Evolutionary conservation across 2,113 vertebrate genomes (phyloP).

Genomic region (Osmerus mordax): DNA sequence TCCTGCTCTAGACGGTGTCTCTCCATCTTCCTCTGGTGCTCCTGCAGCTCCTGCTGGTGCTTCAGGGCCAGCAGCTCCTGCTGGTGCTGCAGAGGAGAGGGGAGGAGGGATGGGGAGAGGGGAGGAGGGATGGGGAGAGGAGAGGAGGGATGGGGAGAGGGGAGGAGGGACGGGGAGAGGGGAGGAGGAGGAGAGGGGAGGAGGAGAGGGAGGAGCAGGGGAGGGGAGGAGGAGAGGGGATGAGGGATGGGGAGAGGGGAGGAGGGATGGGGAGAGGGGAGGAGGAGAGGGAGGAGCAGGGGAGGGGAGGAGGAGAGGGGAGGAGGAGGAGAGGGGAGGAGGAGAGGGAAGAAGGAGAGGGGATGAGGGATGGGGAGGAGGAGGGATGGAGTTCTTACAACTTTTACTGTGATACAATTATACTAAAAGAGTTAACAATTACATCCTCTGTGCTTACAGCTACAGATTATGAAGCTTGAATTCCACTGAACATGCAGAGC

Average conservation of each 20-base stretch:
- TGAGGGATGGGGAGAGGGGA: background rate
- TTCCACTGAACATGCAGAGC: background rate
- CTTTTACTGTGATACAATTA: too few relatives aligned
- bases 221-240: background rate
- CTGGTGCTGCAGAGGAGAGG: slow-evolving; percentile 79
- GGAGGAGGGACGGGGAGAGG: background rate
- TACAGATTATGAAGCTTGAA: too few relatives aligned
- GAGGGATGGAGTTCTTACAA: background rate
- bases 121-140: background rate
- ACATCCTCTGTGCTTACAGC: too few relatives aligned
- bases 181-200: background rate
- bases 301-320: background rate
- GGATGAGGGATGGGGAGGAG: background rate
- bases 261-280: slow-evolving; percentile 6
- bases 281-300: background rate
- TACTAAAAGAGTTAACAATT: too few relatives aligned
- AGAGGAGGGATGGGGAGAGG: too few relatives aligned
- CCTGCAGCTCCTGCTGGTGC: slow-evolving; percentile 95
- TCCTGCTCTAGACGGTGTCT: slow-evolving; percentile 92
- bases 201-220: background rate
- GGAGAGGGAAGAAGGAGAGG: background rate
- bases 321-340: background rate
- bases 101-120: background rate
- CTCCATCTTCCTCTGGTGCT: slow-evolving; percentile 96
- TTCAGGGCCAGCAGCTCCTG: slow-evolving; percentile 95